Evolutionary conservation across 2,888 invertebrate genomes (phyloP).

Genomic region (Synanthedon tipuliformis): DNA sequence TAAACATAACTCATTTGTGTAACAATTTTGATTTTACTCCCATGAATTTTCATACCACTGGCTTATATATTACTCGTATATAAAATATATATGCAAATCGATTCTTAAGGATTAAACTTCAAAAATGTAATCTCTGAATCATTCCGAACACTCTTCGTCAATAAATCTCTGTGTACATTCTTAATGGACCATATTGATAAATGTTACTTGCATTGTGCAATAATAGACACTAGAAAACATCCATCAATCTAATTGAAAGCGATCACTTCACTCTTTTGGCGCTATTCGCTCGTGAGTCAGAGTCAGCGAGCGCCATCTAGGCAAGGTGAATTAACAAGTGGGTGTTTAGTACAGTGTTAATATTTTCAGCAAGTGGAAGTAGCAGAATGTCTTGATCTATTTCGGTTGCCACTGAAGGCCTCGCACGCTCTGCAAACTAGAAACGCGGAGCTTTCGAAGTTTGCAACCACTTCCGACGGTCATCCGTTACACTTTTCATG

Average conservation of each 20-base stretch:
- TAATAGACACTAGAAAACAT: neutral
- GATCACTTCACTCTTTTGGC: neutral
- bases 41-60: too few species aligned
- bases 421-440: conserved; percentile 23
- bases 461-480: conserved; percentile 41
- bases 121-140: too few species aligned
- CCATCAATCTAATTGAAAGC: neutral
- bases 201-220: neutral
- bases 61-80: too few species aligned
- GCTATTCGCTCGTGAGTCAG: neutral
- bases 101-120: too few species aligned
- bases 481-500: conserved; percentile 27
- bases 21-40: too few species aligned
- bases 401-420: conserved; percentile 60
- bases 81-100: too few species aligned
- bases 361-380: conserved; percentile 56
- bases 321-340: conserved; percentile 64
- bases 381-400: conserved; percentile 61
- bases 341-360: conserved; percentile 58
- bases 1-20: too few species aligned
- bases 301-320: conserved; percentile 61
- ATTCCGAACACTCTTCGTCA: too few species aligned
- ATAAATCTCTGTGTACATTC: too few species aligned
- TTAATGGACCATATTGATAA: too few species aligned
- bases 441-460: conserved; percentile 32